These are phyloP conservation scores for Centruroides sculpturatus DNA, from an alignment of 1,140 invertebrate species.

Conservation along the genomic window DNA sequence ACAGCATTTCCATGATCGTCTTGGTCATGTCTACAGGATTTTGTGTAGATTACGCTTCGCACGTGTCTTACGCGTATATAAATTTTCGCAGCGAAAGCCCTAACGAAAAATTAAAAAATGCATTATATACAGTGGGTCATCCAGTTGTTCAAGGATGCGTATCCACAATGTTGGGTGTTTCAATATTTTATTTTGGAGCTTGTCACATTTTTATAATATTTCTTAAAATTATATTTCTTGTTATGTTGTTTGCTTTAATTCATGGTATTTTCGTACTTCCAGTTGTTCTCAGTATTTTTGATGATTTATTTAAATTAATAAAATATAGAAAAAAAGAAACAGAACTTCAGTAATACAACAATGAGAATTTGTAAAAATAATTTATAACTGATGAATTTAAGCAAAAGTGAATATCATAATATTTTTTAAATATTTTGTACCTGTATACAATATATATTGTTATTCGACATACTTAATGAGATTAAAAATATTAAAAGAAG, in stretches of 20 bases:
- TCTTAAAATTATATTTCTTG: slow-evolving; percentile 94
- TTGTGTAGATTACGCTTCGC: slow-evolving; percentile 91
- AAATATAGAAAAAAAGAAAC: no score
- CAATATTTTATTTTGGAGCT: slow-evolving; percentile 68
- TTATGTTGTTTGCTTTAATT: slow-evolving; percentile 82
- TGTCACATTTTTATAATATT: slow-evolving; percentile 94
- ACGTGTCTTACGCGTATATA: slow-evolving; percentile 93
- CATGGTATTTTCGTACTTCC: slow-evolving; percentile 83
- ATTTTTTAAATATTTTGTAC: no score
- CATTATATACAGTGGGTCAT: slow-evolving; percentile 72
- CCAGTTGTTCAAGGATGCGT: slow-evolving; percentile 86
- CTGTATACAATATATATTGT: no score
- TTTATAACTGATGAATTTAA: no score
- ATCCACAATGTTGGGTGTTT: slow-evolving; percentile 78
- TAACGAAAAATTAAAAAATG: slow-evolving; percentile 63
- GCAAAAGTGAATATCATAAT: no score
- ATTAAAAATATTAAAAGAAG: no score
- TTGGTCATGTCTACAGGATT: slow-evolving; percentile 97
- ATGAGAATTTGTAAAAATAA: no score
- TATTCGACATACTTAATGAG: no score
- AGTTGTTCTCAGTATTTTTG: slow-evolving; percentile 31
- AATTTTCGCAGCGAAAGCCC: slow-evolving; percentile 39
- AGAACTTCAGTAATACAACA: no score
- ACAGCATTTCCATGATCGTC: slow-evolving; percentile 97
- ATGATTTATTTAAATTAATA: no score